Evolutionary conservation across 2,113 vertebrate species (phyloP).

Genomic region (Podarcis cretensis): DNA sequence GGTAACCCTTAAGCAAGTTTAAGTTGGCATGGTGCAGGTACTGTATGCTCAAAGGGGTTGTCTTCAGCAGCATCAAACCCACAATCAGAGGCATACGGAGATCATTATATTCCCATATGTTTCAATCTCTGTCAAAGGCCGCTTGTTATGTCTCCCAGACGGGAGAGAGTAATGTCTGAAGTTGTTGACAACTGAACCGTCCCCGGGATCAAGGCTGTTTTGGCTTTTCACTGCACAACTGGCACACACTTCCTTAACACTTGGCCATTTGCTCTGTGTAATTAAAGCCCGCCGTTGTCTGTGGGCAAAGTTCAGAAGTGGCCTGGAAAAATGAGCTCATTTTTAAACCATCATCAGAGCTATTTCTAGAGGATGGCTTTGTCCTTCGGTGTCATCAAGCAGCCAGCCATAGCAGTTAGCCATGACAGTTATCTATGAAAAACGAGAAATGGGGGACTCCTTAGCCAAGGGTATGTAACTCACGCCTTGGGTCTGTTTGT

Average conservation of each 20-base stretch:
- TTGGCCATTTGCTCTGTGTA: slow-evolving; percentile 13
- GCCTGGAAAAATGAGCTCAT: slow-evolving; percentile 29
- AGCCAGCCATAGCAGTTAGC: slow-evolving; percentile 50
- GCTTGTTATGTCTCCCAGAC: not conserved
- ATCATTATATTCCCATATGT: not conserved
- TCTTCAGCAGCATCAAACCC: not conserved
- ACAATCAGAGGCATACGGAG: not conserved
- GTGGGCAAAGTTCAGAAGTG: slow-evolving; percentile 9
- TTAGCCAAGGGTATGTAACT: slow-evolving; percentile 42
- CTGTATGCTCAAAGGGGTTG: not conserved
- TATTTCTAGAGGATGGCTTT: not conserved
- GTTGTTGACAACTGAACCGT: slow-evolving; percentile 66
- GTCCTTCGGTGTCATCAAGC: slow-evolving; percentile 47
- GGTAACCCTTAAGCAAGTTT: not conserved
- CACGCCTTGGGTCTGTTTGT: not conserved
- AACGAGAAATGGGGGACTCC: slow-evolving; percentile 45
- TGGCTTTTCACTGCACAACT: slow-evolving; percentile 70
- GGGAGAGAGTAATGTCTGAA: slow-evolving; percentile 70
- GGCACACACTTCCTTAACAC: slow-evolving; percentile 17
- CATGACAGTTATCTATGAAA: slow-evolving; percentile 57
- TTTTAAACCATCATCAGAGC: not conserved
- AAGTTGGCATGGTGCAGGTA: not conserved
- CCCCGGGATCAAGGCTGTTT: slow-evolving; percentile 69
- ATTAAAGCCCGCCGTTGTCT: slow-evolving; percentile 3
- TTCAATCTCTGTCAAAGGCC: not conserved